phyloP scores from a whole-genome alignment of 2,113 vertebrate genomes.

The Ginglymostoma cirratum region DNA sequence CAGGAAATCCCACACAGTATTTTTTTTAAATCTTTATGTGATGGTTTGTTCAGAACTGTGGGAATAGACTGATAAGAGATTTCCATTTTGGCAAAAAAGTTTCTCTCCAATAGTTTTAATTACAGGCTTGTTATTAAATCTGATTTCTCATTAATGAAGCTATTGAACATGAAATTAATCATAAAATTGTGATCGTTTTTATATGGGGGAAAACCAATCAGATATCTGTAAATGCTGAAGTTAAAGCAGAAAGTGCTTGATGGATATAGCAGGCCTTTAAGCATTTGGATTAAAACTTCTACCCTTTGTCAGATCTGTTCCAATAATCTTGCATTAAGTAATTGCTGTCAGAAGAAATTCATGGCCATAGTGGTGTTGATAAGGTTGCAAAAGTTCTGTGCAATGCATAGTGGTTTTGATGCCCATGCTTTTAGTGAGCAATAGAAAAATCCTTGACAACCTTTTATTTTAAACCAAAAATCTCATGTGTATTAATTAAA shows the following conservation, averaged over 20 bases:
- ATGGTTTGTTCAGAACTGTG: neutral
- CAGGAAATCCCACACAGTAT: neutral
- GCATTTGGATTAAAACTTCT: neutral
- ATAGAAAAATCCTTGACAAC: neutral
- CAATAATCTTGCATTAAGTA: neutral
- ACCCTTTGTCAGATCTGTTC: neutral
- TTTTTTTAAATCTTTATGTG: neutral
- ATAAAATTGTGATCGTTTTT: neutral
- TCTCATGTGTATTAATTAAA: conserved; percentile 30
- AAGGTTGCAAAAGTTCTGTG: neutral
- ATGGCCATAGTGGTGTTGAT: neutral
- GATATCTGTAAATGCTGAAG: neutral
- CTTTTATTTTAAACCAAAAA: neutral
- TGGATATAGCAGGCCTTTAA: neutral
- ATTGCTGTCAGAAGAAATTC: neutral
- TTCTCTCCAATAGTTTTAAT: neutral
- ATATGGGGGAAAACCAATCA: neutral
- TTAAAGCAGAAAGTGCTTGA: neutral
- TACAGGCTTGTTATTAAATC: neutral
- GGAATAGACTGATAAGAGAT: neutral
- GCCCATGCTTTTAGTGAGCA: neutral
- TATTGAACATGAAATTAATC: neutral
- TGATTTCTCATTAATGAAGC: neutral
- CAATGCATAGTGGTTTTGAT: neutral
- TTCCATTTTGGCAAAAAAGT: neutral